Percentiles rank a stretch among this genome's conserved stretches.
phyloP scores from a whole-genome alignment of 2,888 invertebrate species.

The Dicyrtoma fusca region DNA sequence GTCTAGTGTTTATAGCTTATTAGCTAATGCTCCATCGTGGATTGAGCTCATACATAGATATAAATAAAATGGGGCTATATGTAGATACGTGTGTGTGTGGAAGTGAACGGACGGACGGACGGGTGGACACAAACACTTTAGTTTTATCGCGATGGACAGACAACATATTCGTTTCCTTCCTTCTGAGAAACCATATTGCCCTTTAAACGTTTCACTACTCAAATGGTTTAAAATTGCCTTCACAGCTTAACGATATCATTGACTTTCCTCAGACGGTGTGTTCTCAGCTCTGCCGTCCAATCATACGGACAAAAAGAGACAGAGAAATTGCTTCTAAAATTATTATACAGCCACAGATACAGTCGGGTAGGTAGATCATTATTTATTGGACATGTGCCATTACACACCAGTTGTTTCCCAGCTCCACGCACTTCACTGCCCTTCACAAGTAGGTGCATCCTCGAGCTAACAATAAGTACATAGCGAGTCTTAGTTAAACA shows the following conservation, averaged over 20 bases:
- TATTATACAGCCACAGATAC: background rate
- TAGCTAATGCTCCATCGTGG: too few species aligned
- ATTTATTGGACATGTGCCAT: conserved; percentile 32
- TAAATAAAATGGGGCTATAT: too few species aligned
- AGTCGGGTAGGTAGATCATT: conserved; percentile 22
- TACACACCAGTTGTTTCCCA: conserved; percentile 30
- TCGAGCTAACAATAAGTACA: background rate
- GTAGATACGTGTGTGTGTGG: too few species aligned
- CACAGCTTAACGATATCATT: conserved; percentile 25
- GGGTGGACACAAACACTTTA: too few species aligned
- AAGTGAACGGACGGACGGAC: too few species aligned
- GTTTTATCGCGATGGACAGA: background rate
- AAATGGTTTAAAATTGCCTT: conserved; percentile 29
- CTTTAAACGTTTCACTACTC: conserved; percentile 29
- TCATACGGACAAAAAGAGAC: background rate
- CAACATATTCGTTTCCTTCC: conserved; percentile 25
- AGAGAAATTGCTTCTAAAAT: conserved; percentile 13
- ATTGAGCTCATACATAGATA: too few species aligned
- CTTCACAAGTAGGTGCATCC: background rate
- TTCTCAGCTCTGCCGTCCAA: background rate
- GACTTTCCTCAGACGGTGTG: conserved; percentile 10
- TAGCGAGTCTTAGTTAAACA: too few species aligned
- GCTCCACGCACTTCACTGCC: too few species aligned
- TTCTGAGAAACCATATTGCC: conserved; percentile 37
- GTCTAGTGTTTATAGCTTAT: too few species aligned